Percentiles rank a stretch among this genome's conserved stretches.
Evolutionary conservation across 2,797 vertebrate species (phyloP).

Genomic region (Clamator glandarius): DNA sequence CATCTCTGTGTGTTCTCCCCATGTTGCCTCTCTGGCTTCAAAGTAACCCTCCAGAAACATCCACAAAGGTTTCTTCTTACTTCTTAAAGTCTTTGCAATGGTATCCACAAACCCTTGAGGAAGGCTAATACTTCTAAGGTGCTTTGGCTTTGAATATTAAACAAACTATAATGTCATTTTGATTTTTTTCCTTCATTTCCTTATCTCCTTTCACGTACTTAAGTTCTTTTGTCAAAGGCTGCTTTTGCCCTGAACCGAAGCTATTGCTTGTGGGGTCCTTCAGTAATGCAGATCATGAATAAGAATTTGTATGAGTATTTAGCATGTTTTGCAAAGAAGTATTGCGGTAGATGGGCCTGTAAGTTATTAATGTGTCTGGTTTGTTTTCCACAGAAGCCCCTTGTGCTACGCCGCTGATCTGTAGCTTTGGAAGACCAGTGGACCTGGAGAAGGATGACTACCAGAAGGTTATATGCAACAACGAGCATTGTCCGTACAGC

Average conservation of each 20-base stretch:
- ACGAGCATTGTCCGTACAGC: slow-evolving; percentile 91
- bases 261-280: not conserved
- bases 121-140: not conserved
- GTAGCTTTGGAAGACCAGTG: slow-evolving; percentile 88
- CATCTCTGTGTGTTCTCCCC: not conserved
- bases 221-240: not conserved
- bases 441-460: slow-evolving; percentile 98
- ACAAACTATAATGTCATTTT: not conserved
- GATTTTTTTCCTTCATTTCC: not conserved
- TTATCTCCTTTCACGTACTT: not conserved
- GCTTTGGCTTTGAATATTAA: slow-evolving; percentile 18
- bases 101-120: not conserved
- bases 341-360: not conserved
- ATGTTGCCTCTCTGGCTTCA: slow-evolving; percentile 14
- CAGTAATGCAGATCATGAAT: fast-evolving
- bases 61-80: not conserved
- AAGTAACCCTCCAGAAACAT: not conserved
- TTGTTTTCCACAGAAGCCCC: slow-evolving; percentile 82
- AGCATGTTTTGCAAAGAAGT: not conserved
- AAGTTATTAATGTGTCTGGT: not conserved
- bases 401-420: slow-evolving; percentile 94
- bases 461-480: slow-evolving; percentile 97
- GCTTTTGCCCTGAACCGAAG: not conserved
- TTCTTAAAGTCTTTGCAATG: not conserved
- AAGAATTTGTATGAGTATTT: not conserved